These are phyloP conservation scores for Melanophora roralis DNA, from an alignment of 2,888 invertebrate genomes.

Conservation along the genomic window DNA sequence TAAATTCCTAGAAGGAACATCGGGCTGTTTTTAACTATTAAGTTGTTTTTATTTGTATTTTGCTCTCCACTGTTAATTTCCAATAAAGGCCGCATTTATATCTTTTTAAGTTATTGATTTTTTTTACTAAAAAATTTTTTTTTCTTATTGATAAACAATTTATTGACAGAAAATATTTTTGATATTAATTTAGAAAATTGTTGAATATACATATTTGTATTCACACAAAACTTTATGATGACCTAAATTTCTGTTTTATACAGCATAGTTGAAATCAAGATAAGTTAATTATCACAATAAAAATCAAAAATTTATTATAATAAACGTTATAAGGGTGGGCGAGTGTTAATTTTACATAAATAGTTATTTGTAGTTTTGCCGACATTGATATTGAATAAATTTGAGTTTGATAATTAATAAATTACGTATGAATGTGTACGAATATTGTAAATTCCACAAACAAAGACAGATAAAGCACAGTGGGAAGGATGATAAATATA, in stretches of 20 bases:
- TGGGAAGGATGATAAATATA: too few relatives aligned
- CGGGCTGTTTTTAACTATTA: too few relatives aligned
- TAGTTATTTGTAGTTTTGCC: too few relatives aligned
- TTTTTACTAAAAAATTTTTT: not conserved
- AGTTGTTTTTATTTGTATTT: too few relatives aligned
- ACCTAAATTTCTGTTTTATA: conserved; percentile 24
- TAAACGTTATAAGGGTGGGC: too few relatives aligned
- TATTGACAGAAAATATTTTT: conserved; percentile 48
- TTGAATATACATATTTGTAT: too few relatives aligned
- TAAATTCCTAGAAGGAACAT: too few relatives aligned
- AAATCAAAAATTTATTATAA: not conserved
- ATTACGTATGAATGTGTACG: too few relatives aligned
- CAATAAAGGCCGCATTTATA: not conserved
- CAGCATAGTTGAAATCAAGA: conserved; percentile 3
- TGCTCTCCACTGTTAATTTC: not conserved
- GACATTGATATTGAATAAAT: not conserved
- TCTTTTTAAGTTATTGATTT: not conserved
- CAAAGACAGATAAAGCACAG: too few relatives aligned
- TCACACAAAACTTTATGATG: conserved; percentile 5
- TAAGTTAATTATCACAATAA: not conserved
- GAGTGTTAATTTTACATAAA: too few relatives aligned
- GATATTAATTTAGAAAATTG: not conserved
- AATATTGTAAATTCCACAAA: too few relatives aligned
- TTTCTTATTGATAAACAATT: conserved; percentile 13
- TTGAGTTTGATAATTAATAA: too few relatives aligned